Base-by-base conservation (phyloP, 1,140 invertebrate species). In the Drosophila ercepeae region DNA sequence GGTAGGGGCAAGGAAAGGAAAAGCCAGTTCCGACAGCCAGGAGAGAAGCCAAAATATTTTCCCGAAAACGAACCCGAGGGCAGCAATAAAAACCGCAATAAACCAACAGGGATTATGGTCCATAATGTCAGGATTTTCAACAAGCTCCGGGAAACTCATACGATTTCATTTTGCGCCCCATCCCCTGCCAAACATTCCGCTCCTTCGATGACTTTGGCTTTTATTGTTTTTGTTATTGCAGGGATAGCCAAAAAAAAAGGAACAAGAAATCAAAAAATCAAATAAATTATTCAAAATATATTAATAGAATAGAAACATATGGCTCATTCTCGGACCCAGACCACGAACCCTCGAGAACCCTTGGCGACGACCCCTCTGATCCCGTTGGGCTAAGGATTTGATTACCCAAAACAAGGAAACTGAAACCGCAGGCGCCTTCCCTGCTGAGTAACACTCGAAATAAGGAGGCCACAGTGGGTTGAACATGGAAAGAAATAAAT, bases 241-340 rank as follows among this genome's bases (percentile, higher is more conserved):
- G 58, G 70, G 29, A 69, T 13, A 27, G 39, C 46, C 11, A 45
- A 29, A 23, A 67, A 57, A 75, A 71, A 79, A 67, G 72, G 81
- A 48, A 21, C 11, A 63, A 77, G 82, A 88, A 86, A 86, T 86
- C 82, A 88, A 86, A 82, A 86, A 88, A 82, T 86, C 82, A 82
- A 88, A 86, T 86, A 86, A 86, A 88, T 86, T 88, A 86, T 86
- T 88, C 77, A 86, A 75, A 88, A 67, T 78, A 78, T 83, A 82
- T 83, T 83, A 83, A 83, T 82, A 60, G 52, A 58, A 46, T 54
- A 42, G 34, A 23, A 78, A 84, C 70, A 86, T 73, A 73, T 73
- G 61, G 69, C 42, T 18, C 52, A 71, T 75, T 29, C 67, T 16
- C 9, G 46, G 64, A 54, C 27, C 69, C 69, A 16, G 8, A 18